These are phyloP conservation scores for Phrynosoma blainvillii DNA, from an alignment of 2,113 vertebrate genomes.

Conservation along the genomic window DNA sequence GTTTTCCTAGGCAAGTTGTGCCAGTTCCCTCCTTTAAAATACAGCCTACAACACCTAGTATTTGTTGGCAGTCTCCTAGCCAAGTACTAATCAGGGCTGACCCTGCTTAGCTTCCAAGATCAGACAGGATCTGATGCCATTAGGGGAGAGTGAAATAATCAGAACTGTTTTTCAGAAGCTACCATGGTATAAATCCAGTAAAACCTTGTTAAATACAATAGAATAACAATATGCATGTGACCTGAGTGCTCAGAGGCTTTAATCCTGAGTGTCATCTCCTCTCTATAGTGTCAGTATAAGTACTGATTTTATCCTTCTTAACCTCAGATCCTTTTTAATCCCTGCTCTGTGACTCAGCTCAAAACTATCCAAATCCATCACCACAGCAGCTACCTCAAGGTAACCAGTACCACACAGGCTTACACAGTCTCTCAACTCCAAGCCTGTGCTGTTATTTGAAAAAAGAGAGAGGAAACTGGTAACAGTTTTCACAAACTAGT, in stretches of 20 bases:
- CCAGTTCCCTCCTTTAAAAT: too few species aligned
- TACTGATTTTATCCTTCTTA: constrained; percentile 18
- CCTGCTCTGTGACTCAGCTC: constrained; percentile 16
- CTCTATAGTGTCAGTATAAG: constrained; percentile 1
- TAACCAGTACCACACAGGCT: neutral
- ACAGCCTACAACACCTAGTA: too few species aligned
- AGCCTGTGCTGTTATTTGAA: neutral
- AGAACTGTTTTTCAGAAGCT: neutral
- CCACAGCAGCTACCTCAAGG: neutral
- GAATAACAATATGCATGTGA: neutral
- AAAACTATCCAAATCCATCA: neutral
- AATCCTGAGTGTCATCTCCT: neutral
- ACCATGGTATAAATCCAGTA: neutral
- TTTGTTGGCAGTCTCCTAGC: too few species aligned
- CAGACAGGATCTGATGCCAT: too few species aligned
- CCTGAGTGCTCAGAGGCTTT: neutral
- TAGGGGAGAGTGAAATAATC: neutral
- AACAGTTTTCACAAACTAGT: neutral
- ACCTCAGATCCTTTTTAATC: constrained; percentile 17
- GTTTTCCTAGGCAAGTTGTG: too few species aligned
- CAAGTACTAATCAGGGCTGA: too few species aligned
- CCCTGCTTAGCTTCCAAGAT: too few species aligned
- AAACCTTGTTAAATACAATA: neutral
- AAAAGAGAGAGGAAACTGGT: neutral
- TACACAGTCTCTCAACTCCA: neutral